phyloP scores from a whole-genome alignment of 2,888 invertebrate species.

The Drosophila kokeensis region DNA sequence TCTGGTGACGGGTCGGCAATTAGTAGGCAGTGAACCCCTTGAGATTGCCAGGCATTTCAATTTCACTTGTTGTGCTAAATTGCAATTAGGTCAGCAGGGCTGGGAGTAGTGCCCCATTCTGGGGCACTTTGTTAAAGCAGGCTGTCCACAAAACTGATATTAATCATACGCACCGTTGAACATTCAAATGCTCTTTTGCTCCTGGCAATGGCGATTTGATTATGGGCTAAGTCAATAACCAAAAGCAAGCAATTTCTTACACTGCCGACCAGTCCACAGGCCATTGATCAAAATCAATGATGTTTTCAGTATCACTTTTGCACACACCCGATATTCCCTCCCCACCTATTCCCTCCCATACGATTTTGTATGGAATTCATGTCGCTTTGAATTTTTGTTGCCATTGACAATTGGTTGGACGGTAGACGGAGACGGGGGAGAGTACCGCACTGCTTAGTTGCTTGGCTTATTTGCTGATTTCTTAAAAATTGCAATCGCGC shows the following conservation, averaged over 20 bases:
- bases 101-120: neutral
- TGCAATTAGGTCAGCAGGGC: conserved; percentile 60
- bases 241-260: conserved; percentile 2
- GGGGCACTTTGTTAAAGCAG: conserved; percentile 12
- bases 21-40: conserved; percentile 40
- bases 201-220: conserved; percentile 26
- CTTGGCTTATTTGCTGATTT: conserved; percentile 35
- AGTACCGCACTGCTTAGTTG: neutral
- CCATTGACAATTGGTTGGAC: conserved; percentile 67
- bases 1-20: conserved; percentile 44
- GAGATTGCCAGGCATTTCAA: conserved; percentile 40
- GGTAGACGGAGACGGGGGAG: conserved; percentile 10
- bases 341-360: neutral
- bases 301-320: conserved; percentile 31
- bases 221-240: conserved; percentile 21
- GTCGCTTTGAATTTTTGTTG: conserved; percentile 70
- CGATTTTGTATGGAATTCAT: conserved; percentile 45
- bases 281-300: conserved; percentile 75
- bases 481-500: conserved; percentile 66
- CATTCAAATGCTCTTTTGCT: conserved; percentile 39
- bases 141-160: conserved; percentile 38
- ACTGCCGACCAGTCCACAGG: conserved; percentile 41
- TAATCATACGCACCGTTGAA: conserved; percentile 73
- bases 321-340: neutral
- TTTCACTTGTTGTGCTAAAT: conserved; percentile 65